Percentiles rank a stretch among this genome's conserved stretches.
Conservation (phyloP, 2,888 invertebrate species). For the Pocota personata region DNA sequence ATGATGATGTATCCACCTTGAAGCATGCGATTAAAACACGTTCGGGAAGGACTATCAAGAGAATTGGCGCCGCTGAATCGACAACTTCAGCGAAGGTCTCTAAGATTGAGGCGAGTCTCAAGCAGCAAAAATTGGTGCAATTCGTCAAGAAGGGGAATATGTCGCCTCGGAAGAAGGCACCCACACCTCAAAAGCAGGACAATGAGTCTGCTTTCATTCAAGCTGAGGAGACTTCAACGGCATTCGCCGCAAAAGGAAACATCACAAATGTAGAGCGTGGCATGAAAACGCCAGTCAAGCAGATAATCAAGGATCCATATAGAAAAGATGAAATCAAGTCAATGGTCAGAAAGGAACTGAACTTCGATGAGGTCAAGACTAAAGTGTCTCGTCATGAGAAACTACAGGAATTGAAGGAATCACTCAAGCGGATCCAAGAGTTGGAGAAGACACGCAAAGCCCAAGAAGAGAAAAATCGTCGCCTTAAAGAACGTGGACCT, state of each 20-base stretch:
- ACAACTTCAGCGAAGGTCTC: constrained; percentile 73
- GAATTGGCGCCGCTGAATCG: constrained; percentile 76
- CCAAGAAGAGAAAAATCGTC: constrained; percentile 80
- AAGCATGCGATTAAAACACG: constrained; percentile 77
- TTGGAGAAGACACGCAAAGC: constrained; percentile 85
- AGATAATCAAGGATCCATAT: constrained; percentile 81
- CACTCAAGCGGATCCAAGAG: constrained; percentile 87
- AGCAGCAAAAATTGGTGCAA: constrained; percentile 79
- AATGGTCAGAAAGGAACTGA: constrained; percentile 85
- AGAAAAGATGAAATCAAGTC: constrained; percentile 83
- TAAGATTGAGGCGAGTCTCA: constrained; percentile 78
- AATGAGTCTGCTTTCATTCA: constrained; percentile 46
- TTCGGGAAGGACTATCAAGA: constrained; percentile 79
- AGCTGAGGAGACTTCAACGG: constrained; percentile 76
- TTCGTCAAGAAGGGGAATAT: constrained; percentile 81
- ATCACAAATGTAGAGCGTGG: constrained; percentile 78
- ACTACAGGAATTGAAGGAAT: constrained; percentile 88
- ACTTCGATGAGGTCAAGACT: constrained; percentile 88
- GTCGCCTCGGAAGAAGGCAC: constrained; percentile 80
- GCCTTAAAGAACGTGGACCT: constrained; percentile 77
- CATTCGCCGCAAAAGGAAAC: constrained; percentile 77
- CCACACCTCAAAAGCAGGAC: constrained; percentile 65
- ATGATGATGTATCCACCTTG: constrained; percentile 77
- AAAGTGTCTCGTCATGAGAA: constrained; percentile 88
- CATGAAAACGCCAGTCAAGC: constrained; percentile 80